A percentile compares a stretch with the other conserved stretches of the same genome.
phyloP scores from a whole-genome alignment of 35 echinoderm and acorn worm genomes.

The Acanthaster planci region DNA sequence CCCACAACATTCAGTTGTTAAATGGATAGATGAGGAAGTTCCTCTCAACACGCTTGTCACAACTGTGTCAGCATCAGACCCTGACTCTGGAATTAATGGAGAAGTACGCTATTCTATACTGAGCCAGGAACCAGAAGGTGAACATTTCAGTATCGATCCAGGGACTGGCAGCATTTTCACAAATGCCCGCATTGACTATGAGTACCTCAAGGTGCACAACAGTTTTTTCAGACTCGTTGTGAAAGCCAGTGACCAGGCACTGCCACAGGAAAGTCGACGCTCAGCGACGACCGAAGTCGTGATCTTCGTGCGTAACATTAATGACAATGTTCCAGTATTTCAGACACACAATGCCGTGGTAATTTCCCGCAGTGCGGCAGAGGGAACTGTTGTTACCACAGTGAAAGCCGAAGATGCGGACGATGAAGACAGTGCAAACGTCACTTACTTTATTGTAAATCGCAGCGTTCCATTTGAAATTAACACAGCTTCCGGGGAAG shows the following conservation, averaged over 20 bases:
- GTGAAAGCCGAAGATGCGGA: constrained; percentile 76
- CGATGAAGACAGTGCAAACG: constrained; percentile 67
- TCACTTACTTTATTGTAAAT: constrained; percentile 62
- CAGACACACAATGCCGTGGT: constrained; percentile 78
- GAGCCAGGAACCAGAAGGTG: constrained; percentile 60
- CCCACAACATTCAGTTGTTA: constrained; percentile 58
- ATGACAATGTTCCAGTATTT: constrained; percentile 86
- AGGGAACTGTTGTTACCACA: constrained; percentile 51
- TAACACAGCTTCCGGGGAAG: constrained; percentile 54
- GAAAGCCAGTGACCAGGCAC: constrained; percentile 88
- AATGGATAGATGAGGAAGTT: constrained; percentile 67
- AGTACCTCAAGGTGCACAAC: constrained; percentile 53
- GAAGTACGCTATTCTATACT: constrained; percentile 73
- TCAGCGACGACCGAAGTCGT: constrained; percentile 72
- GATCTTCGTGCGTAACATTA: constrained; percentile 81
- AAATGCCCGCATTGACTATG: constrained; percentile 67
- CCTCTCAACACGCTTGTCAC: constrained; percentile 45
- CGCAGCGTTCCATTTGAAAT: constrained; percentile 65
- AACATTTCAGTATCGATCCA: constrained; percentile 71
- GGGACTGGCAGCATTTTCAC: constrained; percentile 59
- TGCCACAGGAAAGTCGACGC: constrained; percentile 67
- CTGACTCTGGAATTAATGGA: constrained; percentile 94
- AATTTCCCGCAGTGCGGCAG: constrained; percentile 40
- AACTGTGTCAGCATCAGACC: constrained; percentile 75
- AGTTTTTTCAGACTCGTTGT: constrained; percentile 63